A percentile compares a stretch with the other conserved stretches of the same genome.
Evolutionary conservation across 2,113 vertebrate species (phyloP).

Genomic region (Spermophilus dauricus): DNA sequence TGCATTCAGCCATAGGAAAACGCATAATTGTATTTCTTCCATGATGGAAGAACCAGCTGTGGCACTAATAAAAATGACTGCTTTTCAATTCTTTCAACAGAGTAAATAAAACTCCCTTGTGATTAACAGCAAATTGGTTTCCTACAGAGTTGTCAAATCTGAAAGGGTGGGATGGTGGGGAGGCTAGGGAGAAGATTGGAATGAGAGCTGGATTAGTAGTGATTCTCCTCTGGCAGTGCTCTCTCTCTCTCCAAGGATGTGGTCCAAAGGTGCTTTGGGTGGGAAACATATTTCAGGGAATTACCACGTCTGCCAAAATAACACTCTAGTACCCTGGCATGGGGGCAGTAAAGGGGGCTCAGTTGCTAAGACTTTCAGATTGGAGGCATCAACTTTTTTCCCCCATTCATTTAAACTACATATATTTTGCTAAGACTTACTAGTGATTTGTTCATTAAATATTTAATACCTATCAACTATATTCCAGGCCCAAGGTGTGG

Average conservation of each 20-base stretch:
- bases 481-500: background rate
- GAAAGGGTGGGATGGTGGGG: background rate
- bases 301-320: conserved; percentile 31
- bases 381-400: background rate
- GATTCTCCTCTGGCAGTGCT: background rate
- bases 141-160: conserved; percentile 68
- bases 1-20: conserved; percentile 74
- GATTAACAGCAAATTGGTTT: conserved; percentile 79
- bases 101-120: conserved; percentile 82
- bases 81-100: conserved; percentile 78
- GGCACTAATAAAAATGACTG: conserved; percentile 80
- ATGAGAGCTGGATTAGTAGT: background rate
- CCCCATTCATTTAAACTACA: background rate
- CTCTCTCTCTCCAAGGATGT: background rate
- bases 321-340: background rate
- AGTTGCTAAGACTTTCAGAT: background rate
- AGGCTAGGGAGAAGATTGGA: background rate
- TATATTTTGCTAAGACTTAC: background rate
- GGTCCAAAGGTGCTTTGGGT: background rate
- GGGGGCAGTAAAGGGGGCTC: background rate
- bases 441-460: background rate
- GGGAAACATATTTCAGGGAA: conserved; percentile 52
- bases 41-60: conserved; percentile 77
- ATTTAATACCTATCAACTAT: background rate
- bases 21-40: conserved; percentile 73